Conservation (phyloP, 2,113 vertebrate genomes). For the Nyctereutes procyonoides region DNA sequence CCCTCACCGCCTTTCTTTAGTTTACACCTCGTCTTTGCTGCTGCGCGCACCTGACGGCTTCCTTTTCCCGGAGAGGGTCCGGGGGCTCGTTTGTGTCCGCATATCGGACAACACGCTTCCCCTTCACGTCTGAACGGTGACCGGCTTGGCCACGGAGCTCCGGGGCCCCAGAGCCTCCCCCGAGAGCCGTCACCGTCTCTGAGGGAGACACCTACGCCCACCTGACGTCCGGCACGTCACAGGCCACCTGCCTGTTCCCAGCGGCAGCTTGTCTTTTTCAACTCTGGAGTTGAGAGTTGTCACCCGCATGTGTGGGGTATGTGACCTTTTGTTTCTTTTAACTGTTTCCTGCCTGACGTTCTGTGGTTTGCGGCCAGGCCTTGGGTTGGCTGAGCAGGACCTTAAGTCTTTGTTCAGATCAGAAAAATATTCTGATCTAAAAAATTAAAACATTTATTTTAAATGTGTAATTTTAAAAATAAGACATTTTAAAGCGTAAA, state of each 20-base stretch:
- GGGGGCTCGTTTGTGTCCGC: no score
- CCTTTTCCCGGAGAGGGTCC: background rate
- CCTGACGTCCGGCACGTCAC: accelerated
- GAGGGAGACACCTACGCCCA: background rate
- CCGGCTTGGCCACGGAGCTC: background rate
- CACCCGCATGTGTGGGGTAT: accelerated
- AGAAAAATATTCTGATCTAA: background rate
- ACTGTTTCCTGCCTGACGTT: background rate
- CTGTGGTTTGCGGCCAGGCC: background rate
- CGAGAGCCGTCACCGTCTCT: accelerated
- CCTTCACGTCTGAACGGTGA: accelerated
- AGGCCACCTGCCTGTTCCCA: accelerated
- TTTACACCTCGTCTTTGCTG: background rate
- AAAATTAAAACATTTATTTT: background rate
- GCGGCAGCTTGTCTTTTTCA: background rate
- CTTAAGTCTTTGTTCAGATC: background rate
- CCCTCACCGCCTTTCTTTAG: background rate
- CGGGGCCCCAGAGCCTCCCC: background rate
- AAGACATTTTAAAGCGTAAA: background rate
- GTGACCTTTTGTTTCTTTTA: background rate
- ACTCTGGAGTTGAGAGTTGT: background rate
- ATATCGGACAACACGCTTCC: accelerated
- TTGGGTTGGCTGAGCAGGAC: background rate
- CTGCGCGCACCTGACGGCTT: accelerated
- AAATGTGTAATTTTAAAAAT: no score